phyloP scores from a whole-genome alignment of 37 sponge, comb jelly and placozoan genomes.

The Axinella damicornis region DNA sequence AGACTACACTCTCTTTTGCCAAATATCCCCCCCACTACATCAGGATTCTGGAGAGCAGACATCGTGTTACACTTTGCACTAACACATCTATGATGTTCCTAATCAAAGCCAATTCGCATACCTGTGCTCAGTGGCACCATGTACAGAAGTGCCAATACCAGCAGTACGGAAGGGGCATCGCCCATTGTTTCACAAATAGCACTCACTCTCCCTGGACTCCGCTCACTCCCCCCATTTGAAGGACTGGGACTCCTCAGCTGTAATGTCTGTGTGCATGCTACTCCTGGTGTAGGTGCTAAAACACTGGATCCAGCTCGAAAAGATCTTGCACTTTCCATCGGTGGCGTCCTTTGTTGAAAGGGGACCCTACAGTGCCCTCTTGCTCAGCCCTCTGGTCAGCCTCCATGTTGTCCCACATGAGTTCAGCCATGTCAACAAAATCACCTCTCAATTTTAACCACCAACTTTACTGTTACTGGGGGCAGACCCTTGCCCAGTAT shows the following conservation, averaged over 20 bases:
- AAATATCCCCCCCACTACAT: too few relatives aligned
- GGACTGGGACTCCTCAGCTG: not conserved
- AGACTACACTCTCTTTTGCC: too few relatives aligned
- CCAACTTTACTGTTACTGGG: not conserved
- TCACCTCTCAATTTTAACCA: not conserved
- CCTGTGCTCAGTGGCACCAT: not conserved
- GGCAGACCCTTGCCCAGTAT: slow-evolving; percentile 5
- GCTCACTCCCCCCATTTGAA: not conserved
- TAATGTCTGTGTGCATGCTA: not conserved
- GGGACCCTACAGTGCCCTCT: too few relatives aligned
- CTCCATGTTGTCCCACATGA: not conserved
- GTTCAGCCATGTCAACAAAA: slow-evolving; percentile 1
- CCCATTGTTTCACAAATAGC: not conserved
- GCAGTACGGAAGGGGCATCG: slow-evolving; percentile 3
- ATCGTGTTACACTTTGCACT: slow-evolving; percentile 18
- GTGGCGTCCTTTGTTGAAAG: not conserved
- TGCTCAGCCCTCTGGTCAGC: not conserved
- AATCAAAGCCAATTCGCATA: slow-evolving; percentile 32
- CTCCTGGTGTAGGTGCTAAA: not conserved
- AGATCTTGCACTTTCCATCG: slow-evolving; percentile 5
- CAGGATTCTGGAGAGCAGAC: too few relatives aligned
- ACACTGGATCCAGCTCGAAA: not conserved
- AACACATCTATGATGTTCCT: not conserved
- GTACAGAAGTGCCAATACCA: slow-evolving; percentile 1
- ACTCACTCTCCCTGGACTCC: not conserved